Conservation (phyloP, 2,797 vertebrate species). For the Myotis findleyi region DNA sequence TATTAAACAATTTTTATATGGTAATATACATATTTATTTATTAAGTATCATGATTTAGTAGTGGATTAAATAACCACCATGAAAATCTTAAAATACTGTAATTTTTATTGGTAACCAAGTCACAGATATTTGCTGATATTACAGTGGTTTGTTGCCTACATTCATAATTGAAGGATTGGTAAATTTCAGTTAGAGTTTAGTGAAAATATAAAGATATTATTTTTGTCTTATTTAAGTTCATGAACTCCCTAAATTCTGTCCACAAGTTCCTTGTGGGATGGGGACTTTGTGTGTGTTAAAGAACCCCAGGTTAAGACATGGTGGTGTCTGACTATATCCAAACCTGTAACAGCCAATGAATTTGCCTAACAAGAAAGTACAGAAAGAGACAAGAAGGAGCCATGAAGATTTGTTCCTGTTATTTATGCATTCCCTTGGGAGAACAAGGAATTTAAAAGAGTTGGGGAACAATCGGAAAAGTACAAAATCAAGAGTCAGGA, state of each 20-base stretch:
- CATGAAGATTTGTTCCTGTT: not conserved
- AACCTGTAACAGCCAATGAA: not conserved
- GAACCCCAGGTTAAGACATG: not conserved
- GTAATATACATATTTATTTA: not conserved
- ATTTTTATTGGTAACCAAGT: not conserved
- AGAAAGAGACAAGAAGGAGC: not conserved
- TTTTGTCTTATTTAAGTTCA: not conserved
- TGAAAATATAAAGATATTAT: conserved; percentile 12
- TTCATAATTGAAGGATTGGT: not conserved
- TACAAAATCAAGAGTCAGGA: not conserved
- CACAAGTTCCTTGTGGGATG: not conserved
- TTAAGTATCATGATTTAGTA: not conserved
- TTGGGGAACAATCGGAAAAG: not conserved
- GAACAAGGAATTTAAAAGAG: not conserved
- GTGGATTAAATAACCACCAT: not conserved
- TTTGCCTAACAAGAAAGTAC: conserved; percentile 11
- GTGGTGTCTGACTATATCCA: not conserved
- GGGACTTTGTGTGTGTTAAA: not conserved
- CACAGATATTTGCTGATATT: not conserved
- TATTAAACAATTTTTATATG: not conserved
- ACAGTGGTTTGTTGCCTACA: not conserved
- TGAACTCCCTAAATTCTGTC: not conserved
- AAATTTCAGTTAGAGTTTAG: conserved; percentile 1
- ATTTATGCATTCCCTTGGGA: not conserved
- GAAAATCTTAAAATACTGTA: not conserved